These are phyloP conservation scores for Malurus melanocephalus DNA, from an alignment of 2,113 vertebrate species.

Conservation along the genomic window DNA sequence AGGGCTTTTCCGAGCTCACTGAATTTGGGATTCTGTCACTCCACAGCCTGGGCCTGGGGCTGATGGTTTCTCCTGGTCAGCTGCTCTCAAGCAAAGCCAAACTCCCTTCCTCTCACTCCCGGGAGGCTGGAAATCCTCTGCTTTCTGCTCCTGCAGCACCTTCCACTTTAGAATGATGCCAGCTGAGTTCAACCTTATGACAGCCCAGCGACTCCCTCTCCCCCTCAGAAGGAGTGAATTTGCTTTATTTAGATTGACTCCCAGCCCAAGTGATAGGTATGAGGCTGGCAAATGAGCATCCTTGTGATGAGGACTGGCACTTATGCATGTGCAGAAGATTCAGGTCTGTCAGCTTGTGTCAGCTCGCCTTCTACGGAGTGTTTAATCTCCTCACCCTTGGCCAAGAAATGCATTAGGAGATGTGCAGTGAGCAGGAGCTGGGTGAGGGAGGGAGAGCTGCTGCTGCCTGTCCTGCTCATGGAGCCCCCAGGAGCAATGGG, in stretches of 20 bases:
- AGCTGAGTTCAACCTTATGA: conserved; percentile 38
- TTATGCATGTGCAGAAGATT: conserved; percentile 38
- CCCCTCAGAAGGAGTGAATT: conserved; percentile 15
- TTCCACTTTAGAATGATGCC: neutral
- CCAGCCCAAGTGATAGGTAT: conserved; percentile 51
- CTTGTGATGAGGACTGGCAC: conserved; percentile 55
- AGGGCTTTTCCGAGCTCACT: neutral
- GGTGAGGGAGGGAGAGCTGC: neutral
- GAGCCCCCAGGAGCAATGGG: fast-evolving
- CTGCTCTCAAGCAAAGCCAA: neutral
- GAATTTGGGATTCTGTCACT: neutral
- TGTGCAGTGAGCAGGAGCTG: neutral
- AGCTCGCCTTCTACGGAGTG: conserved; percentile 25
- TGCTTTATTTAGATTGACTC: conserved; percentile 58
- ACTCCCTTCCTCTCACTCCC: neutral
- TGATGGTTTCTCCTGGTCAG: neutral
- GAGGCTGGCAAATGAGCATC: conserved; percentile 59
- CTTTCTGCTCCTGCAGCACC: neutral
- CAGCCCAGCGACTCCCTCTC: conserved; percentile 41
- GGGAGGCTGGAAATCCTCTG: neutral
- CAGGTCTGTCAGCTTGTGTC: conserved; percentile 59
- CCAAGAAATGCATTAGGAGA: conserved; percentile 60
- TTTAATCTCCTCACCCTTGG: conserved; percentile 47
- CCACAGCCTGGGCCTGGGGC: neutral
- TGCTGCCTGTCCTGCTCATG: neutral